phyloP scores from a whole-genome alignment of 2,888 invertebrate species.

The Brachyopa scutellaris region DNA sequence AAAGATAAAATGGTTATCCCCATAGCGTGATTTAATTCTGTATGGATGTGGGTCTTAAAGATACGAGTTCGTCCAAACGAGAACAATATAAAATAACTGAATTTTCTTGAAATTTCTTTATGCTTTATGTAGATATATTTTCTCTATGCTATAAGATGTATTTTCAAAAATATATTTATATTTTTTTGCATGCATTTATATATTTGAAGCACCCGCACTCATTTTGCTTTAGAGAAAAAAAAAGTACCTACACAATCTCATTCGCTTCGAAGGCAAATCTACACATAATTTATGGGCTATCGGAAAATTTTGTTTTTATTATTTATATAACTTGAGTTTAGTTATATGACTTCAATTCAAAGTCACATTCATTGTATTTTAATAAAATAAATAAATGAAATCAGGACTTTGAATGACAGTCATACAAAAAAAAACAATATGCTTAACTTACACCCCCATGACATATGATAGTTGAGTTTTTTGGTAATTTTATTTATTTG shows the following conservation, averaged over 20 bases:
- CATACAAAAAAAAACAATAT: conserved; percentile 13
- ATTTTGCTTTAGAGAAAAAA: conserved; percentile 24
- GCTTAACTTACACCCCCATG: conserved; percentile 45
- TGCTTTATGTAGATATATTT: not conserved
- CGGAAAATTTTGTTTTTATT: conserved; percentile 24
- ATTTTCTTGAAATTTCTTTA: too few relatives aligned
- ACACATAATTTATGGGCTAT: conserved; percentile 38
- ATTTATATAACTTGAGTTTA: not conserved
- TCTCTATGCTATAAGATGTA: not conserved
- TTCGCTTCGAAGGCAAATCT: conserved; percentile 56
- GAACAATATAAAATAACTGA: too few relatives aligned
- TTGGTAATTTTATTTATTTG: conserved; percentile 57
- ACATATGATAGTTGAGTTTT: conserved; percentile 47
- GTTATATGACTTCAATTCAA: conserved; percentile 54
- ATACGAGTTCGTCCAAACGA: too few relatives aligned
- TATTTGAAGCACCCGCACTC: conserved; percentile 37
- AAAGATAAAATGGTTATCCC: too few relatives aligned
- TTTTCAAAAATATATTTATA: not conserved
- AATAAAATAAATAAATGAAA: not conserved
- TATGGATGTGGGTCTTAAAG: too few relatives aligned
- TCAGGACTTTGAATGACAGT: conserved; percentile 57
- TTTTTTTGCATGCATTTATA: conserved; percentile 31
- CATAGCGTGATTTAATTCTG: too few relatives aligned
- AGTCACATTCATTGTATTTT: conserved; percentile 17
- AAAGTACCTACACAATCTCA: conserved; percentile 32